These are phyloP conservation scores for honey bee (Apis mellifera) DNA, from an alignment of 1,140 invertebrate species.

Conservation along the genomic window Amel_HAv3.1 CM009937.2:9876001-9876500, in stretches of 20 bases:
- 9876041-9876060: too few relatives aligned
- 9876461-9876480: neutral
- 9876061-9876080: too few relatives aligned
- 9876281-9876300: conserved; percentile 59
- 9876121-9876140: conserved; percentile 25
- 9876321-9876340: conserved; percentile 50
- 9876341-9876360: conserved; percentile 46
- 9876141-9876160: conserved; percentile 29
- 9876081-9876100: neutral
- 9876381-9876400: conserved; percentile 36
- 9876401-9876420: conserved; percentile 43
- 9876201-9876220: conserved; percentile 16
- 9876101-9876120: conserved; percentile 3
- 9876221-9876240: conserved; percentile 3
- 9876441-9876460: too few relatives aligned
- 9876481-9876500: conserved; percentile 4
- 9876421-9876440: neutral
- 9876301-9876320: conserved; percentile 43
- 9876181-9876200: conserved; percentile 18
- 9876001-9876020: too few relatives aligned
- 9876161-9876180: conserved; percentile 14
- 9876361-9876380: conserved; percentile 34
- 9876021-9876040: too few relatives aligned
- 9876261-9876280: conserved; percentile 62
- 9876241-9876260: conserved; percentile 59